Base-by-base conservation (phyloP, 2,888 invertebrate species). In the Cantharis rustica region DNA sequence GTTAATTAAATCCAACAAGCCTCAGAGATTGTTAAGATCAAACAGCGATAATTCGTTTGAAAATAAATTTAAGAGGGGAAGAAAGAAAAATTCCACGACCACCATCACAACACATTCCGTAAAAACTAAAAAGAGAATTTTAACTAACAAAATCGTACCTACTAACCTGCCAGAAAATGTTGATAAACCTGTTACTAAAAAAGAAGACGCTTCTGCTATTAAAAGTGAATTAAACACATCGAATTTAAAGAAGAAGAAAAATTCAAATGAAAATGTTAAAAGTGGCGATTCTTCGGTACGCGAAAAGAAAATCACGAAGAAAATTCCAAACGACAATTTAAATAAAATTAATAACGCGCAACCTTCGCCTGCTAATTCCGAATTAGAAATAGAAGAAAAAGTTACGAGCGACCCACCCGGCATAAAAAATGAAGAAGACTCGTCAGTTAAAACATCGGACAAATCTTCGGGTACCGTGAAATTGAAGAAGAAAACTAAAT, bases 21-120 rank as follows among this genome's bases (percentile, higher is more conserved):
- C 73, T 11, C 68, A 69, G n/a, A 66, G 77, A 68, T 23, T 75
- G 16, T 71, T 77, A 13, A 71, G 77, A 16, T 77, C 77, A 16
- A 77, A 77, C 20, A 77, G 77, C 61, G 16, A 17, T 10, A 27
- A 47, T 47, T 47, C n/a, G 47, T 47, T 47, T 47, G 47, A 47
- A 47, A 47, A 47, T 47, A 47, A 47, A 47, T 47, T 70, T 71
- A 73, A 73, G 68, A 73, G 64, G 20, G 68, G 62, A 7, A 61
- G 16, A 26, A 76, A 73, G 47, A 47, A 47, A 47, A 47, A 47
- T n/a, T 47, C 47, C 47, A 47, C 47, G 47, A 47, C n/a, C 47
- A 47, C 47, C 16, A 66, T 66, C 13, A 20, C 17, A 13, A 66
- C 20, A 23, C 64, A 20, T 66, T 23, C 64, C 23, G 64, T 66